phyloP scores from a whole-genome alignment of 2,888 invertebrate genomes.

The Epistrophe eligans region DNA sequence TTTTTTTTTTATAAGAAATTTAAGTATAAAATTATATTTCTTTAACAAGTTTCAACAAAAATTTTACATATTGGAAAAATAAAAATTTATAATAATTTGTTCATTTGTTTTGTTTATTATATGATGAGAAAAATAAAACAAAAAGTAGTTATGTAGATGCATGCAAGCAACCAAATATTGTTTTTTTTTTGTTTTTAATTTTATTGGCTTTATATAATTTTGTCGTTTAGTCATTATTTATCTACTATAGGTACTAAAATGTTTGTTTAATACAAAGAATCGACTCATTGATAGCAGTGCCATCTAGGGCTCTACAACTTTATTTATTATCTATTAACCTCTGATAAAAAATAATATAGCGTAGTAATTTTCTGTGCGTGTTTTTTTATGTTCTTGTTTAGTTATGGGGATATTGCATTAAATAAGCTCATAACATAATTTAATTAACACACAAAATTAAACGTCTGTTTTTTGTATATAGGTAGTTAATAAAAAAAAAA shows the following conservation, averaged over 20 bases:
- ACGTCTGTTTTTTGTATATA: neutral
- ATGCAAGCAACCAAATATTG: conserved; percentile 47
- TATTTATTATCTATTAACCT: conserved; percentile 45
- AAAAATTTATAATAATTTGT: conserved; percentile 30
- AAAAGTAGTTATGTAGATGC: neutral
- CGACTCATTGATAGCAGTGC: conserved; percentile 34
- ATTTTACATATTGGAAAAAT: conserved; percentile 37
- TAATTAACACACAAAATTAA: neutral
- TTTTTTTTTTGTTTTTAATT: neutral
- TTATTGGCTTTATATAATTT: conserved; percentile 31
- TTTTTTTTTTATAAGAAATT: conserved; percentile 50
- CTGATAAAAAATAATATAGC: conserved; percentile 37
- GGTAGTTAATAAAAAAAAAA: neutral
- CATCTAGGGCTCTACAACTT: conserved; percentile 38
- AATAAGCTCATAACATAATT: conserved; percentile 16
- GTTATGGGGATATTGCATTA: conserved; percentile 33
- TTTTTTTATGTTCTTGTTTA: conserved; percentile 47
- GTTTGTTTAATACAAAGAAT: conserved; percentile 67
- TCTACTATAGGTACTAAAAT: conserved; percentile 31
- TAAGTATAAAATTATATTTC: conserved; percentile 60
- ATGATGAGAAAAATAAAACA: neutral
- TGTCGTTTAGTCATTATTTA: conserved; percentile 43
- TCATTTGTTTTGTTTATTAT: conserved; percentile 8
- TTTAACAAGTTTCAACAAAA: conserved; percentile 61
- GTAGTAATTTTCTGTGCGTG: conserved; percentile 68